Base-by-base conservation (phyloP, 1,140 invertebrate species). In the Cotesia chilonis region DNA sequence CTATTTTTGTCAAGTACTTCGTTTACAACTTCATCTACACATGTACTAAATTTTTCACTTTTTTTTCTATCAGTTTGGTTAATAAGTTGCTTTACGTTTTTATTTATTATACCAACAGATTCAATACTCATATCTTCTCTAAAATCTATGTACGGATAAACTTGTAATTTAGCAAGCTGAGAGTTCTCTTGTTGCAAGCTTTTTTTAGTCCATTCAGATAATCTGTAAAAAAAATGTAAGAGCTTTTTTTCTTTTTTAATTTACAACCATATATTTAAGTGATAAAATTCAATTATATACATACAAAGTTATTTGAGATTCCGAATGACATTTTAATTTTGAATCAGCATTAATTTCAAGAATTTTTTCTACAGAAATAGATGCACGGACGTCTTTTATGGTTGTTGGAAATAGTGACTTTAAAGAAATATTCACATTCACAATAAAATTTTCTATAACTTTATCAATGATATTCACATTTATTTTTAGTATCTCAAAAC, bases 101-200 rank as follows among this genome's bases (percentile, higher is more conserved):
- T 79, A 85, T 89, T 78, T 88, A 92, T 36, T 89, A 90, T 20
- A 92, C 89, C 90, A 0, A 91, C 92, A 70, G 90, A 90, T 70
- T 89, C 90, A 4, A 94, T 81, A 68, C 90, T 92, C 78, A 92
- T 93, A 80, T 96, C 94, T 80, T 95, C 91, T 81, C 94, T 93
- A 75, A 92, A 92, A 77, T 94, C 92, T 37, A 94, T 83, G 79
- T 92, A 90, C 1, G 92, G 90, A 59, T 90, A 89, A 73, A 95
- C 90, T 75, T 92, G 88, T 67, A 95, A 84, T 66, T 89, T 88
- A 68, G 88, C 86, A 72, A 92, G 79, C 71, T 88, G 83, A 36
- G 88, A 87, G 83, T 92, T 89, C 35, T 83, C 84, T 65, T 87
- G 82, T 86, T 91, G 91, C 78, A 90, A 84, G 75, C 92, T 89